These are phyloP conservation scores for Corydoras sp. DNA, from an alignment of 2,113 vertebrate species.

Conservation along the genomic window DNA sequence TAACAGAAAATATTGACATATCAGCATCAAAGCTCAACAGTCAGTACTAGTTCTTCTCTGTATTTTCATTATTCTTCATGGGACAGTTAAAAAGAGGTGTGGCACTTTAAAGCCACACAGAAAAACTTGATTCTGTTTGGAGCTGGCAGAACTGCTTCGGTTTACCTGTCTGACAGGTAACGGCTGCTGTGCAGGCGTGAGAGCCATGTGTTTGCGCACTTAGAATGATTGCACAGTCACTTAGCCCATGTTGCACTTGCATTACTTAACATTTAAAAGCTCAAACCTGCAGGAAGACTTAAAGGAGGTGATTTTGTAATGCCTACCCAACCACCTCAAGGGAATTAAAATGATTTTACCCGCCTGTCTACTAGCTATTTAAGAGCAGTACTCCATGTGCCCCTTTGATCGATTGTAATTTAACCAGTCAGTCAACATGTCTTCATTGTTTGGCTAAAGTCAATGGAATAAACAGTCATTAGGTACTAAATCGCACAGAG, in stretches of 20 bases:
- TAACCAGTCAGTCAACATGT: neutral
- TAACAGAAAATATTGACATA: neutral
- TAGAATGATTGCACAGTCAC: conserved; percentile 14
- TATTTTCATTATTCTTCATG: neutral
- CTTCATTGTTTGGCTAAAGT: neutral
- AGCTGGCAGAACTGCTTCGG: conserved; percentile 25
- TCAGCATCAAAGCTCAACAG: conserved; percentile 6
- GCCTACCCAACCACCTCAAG: neutral
- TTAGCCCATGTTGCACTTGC: conserved; percentile 11
- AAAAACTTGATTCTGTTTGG: conserved; percentile 26
- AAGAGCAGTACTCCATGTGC: neutral
- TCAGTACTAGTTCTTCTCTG: no score
- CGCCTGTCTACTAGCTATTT: neutral
- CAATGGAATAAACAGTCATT: neutral
- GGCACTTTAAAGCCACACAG: conserved; percentile 8
- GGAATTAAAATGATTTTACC: neutral
- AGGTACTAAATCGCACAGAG: conserved; percentile 5
- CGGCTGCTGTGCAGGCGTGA: conserved; percentile 35
- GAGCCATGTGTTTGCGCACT: conserved; percentile 10
- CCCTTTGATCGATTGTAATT: no score
- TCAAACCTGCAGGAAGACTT: neutral
- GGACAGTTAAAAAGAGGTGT: conserved; percentile 42
- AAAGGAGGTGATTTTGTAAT: neutral
- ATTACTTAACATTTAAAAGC: neutral
- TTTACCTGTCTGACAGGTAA: conserved; percentile 43